Evolutionary conservation across 2,797 vertebrate genomes (phyloP).

Genomic region (Pantherophis vulpinus): DNA sequence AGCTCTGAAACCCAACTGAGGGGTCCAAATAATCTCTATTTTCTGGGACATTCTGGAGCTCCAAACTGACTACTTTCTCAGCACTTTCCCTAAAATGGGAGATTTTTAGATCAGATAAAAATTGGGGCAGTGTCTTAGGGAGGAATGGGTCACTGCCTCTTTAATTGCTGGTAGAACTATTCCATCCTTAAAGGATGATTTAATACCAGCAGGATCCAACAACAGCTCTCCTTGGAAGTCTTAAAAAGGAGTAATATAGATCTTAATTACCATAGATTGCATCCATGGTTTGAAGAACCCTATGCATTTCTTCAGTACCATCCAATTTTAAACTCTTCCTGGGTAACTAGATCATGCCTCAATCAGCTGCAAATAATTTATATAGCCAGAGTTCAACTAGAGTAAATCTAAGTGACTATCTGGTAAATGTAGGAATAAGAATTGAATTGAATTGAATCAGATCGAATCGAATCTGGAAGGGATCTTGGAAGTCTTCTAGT

Average conservation of each 20-base stretch:
- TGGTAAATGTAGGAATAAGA: not conserved
- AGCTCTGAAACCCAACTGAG: not conserved
- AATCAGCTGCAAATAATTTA: not conserved
- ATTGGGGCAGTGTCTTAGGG: not conserved
- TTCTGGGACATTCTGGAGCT: not conserved
- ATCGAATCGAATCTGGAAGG: too few relatives aligned
- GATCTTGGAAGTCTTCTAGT: too few relatives aligned
- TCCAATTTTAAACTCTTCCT: not conserved
- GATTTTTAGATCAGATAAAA: not conserved
- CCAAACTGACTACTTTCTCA: not conserved
- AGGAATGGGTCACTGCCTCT: not conserved
- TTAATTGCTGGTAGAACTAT: not conserved
- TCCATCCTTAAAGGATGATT: not conserved
- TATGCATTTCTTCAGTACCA: not conserved
- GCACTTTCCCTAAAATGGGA: not conserved
- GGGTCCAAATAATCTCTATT: not conserved
- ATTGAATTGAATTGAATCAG: too few relatives aligned
- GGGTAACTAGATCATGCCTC: not conserved
- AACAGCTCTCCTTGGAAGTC: not conserved
- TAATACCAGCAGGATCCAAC: not conserved
- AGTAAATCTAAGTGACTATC: not conserved
- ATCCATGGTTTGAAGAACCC: not conserved
- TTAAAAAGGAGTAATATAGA: not conserved
- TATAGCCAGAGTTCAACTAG: not conserved
- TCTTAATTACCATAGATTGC: not conserved